These are phyloP conservation scores for Drosophila pandora DNA, from an alignment of 1,140 invertebrate species.

Conservation along the genomic window DNA sequence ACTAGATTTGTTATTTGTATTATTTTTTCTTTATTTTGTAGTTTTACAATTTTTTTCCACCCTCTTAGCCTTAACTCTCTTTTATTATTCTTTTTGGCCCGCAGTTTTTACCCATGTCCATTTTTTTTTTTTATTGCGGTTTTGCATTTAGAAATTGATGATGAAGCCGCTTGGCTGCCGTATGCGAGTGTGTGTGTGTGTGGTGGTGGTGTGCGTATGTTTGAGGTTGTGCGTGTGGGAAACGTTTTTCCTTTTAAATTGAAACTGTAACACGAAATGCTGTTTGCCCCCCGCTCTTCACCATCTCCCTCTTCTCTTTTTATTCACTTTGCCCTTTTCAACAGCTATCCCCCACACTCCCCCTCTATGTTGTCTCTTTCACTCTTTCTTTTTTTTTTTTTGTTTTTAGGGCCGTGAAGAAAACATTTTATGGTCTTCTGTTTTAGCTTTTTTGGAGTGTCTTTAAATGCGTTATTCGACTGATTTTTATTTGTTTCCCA, in stretches of 20 bases:
- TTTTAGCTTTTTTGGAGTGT: slow-evolving; percentile 66
- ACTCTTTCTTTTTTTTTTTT: no score
- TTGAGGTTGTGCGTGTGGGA: slow-evolving; percentile 47
- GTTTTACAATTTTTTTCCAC: no score
- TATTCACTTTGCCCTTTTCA: slow-evolving; percentile 3
- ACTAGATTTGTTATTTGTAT: no score
- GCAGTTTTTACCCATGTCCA: slow-evolving; percentile 12
- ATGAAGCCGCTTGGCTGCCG: slow-evolving; percentile 55
- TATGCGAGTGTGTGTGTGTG: slow-evolving; percentile 16
- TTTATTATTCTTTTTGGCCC: slow-evolving; percentile 14
- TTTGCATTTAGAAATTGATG: slow-evolving; percentile 79
- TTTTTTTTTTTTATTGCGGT: slow-evolving; percentile 67
- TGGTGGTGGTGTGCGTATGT: slow-evolving; percentile 30
- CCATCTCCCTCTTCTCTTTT: neutral
- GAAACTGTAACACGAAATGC: slow-evolving; percentile 72
- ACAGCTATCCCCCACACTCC: neutral
- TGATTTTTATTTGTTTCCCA: slow-evolving; percentile 68
- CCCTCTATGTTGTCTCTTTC: neutral
- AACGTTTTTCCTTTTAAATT: slow-evolving; percentile 74
- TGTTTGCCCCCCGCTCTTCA: slow-evolving; percentile 12
- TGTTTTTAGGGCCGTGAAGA: slow-evolving; percentile 56
- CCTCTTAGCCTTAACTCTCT: no score
- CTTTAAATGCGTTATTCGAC: slow-evolving; percentile 74
- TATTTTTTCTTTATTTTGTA: neutral
- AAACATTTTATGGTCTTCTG: slow-evolving; percentile 63